phyloP scores from a whole-genome alignment of 35 echinoderm and acorn worm species.

The Ophiothrix spiculata region DNA sequence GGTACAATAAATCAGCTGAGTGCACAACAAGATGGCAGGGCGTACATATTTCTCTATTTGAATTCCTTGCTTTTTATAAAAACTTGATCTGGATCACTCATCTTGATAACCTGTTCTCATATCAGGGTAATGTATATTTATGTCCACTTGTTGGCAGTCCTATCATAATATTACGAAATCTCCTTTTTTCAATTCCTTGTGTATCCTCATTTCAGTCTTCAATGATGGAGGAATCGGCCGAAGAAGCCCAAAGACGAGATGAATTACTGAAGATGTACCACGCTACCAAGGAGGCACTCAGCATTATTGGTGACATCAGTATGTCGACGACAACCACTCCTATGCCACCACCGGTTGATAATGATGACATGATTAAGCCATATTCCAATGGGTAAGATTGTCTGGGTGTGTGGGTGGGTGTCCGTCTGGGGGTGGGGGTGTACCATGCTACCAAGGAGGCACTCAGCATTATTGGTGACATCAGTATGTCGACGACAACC shows the following conservation, averaged over 20 bases:
- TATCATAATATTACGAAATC: neutral
- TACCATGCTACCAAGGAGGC: constrained; percentile 84
- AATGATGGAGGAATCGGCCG: constrained; percentile 89
- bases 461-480: constrained; percentile 95
- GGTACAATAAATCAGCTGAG: too few relatives aligned
- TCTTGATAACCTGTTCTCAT: too few relatives aligned
- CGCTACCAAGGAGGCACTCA: constrained; percentile 87
- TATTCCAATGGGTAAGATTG: constrained; percentile 67
- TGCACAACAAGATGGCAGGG: too few relatives aligned
- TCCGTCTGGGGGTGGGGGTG: too few relatives aligned
- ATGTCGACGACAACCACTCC: constrained; percentile 75
- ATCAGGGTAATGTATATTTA: too few relatives aligned
- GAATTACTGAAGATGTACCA: constrained; percentile 95
- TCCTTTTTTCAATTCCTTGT: neutral
- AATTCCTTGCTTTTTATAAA: too few relatives aligned
- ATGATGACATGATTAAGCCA: constrained; percentile 87
- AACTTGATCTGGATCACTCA: too few relatives aligned
- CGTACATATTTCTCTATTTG: too few relatives aligned
- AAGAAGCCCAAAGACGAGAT: constrained; percentile 89
- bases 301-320: constrained; percentile 96
- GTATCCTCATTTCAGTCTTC: constrained; percentile 39
- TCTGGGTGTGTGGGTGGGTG: too few relatives aligned
- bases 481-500: constrained; percentile 82
- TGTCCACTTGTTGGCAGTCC: neutral
- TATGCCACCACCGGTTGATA: constrained; percentile 85